phyloP scores from a whole-genome alignment of 2,113 vertebrate genomes.

The Notechis scutatus region DNA sequence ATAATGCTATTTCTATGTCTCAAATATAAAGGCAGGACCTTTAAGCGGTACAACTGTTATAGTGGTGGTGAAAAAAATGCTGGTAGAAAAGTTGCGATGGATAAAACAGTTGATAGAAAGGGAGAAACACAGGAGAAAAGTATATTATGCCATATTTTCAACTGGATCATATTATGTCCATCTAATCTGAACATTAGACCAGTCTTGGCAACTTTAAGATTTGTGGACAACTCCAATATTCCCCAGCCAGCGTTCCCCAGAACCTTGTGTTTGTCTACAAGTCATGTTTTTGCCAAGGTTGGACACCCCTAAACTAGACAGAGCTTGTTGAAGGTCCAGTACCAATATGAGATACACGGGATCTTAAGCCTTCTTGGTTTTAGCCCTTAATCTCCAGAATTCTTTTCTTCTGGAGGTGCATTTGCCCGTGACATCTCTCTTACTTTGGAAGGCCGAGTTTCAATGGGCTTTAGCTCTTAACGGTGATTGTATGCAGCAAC shows the following conservation, averaged over 20 bases:
- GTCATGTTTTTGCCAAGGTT: background rate
- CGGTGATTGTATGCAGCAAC: background rate
- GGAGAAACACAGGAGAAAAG: background rate
- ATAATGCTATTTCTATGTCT: background rate
- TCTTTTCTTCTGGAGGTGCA: background rate
- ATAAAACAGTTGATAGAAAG: background rate
- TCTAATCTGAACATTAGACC: background rate
- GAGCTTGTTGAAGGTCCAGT: background rate
- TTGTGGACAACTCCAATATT: background rate
- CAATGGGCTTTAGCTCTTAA: background rate
- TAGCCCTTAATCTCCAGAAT: background rate
- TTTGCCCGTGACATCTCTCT: background rate
- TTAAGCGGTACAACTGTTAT: background rate
- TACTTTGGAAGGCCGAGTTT: background rate
- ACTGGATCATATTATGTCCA: background rate
- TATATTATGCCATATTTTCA: background rate
- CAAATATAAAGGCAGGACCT: background rate
- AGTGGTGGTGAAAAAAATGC: background rate
- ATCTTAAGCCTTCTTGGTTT: background rate
- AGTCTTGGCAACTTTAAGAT: background rate
- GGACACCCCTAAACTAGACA: background rate
- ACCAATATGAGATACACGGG: background rate
- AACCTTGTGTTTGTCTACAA: background rate
- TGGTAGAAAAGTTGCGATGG: background rate
- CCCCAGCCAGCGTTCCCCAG: background rate